Base-by-base conservation (phyloP, 2,888 invertebrate genomes). In the Pseudococcus jackbeardsleyi region DNA sequence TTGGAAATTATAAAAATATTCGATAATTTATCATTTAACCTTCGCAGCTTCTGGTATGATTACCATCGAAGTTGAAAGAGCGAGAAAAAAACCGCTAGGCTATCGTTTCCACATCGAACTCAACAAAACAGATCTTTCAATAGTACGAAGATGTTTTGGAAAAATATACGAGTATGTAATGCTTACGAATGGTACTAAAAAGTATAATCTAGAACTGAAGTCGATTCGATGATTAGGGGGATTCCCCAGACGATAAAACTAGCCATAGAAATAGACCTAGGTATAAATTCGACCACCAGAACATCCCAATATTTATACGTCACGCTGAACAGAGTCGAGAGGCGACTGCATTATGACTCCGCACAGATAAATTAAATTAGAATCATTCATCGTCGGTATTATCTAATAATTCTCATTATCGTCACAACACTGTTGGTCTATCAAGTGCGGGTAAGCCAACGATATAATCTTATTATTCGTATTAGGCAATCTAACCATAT, bases 391-490 rank as follows among this genome's bases (percentile, higher is more conserved):
- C 79, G 79, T 12, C n/a, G 9, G 12, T 22, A 46, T 82, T 82
- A 82, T 82, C 46, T 82, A 82, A 82, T 82, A 82, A 82, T 82
- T 82, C 79, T 82, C 46, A 82, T 82, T 82, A 82, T 46, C 79
- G 79, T 82, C 79, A 42, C 77, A 82, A 82, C 79, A 39, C 46
- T 33, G 46, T 42, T 17, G 39, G 17, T 77, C 79, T 82, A 82
- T 82, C 19, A 82, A 46, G 46, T 46, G 19, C 8, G 17, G 15
- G 64, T 64, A 22, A 22, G 22, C 8, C 22, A 77, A 42, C 77
- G 77, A 77, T 77, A 77, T 39, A 82, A 42, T 82, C 79, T 46
- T 82, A 82, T 82, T 82, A 82, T 46, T 82, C 42, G 42, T 42
- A 82, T 82, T 82, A 46, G 33, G 79, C 79, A 82, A 82, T 82